phyloP scores from a whole-genome alignment of 1,140 invertebrate genomes.

The Antheraea pernyi region DNA sequence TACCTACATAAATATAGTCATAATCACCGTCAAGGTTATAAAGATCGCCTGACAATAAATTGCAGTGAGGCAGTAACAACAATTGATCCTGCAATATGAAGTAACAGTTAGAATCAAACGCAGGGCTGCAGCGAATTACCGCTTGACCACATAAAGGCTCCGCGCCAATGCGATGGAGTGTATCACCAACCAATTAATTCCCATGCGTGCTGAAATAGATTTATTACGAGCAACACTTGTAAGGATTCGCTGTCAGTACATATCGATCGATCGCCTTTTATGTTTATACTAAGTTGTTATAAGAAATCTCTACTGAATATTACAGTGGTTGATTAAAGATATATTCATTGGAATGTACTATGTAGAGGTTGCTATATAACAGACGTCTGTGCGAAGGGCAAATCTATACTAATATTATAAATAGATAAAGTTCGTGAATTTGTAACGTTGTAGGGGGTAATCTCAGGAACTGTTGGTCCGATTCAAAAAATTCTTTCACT shows the following conservation, averaged over 20 bases:
- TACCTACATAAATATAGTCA: too few relatives aligned
- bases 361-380: too few relatives aligned
- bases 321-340: not conserved
- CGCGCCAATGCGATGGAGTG: conserved; percentile 24
- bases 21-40: not conserved
- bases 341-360: not conserved
- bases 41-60: not conserved
- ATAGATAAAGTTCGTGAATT: too few relatives aligned
- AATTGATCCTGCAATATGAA: conserved; percentile 3
- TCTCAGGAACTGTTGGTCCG: too few relatives aligned
- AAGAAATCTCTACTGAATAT: not conserved
- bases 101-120: conserved; percentile 26
- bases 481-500: too few relatives aligned
- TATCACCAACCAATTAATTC: conserved; percentile 46
- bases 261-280: conserved; percentile 37
- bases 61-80: not conserved
- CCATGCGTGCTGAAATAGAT: conserved; percentile 62
- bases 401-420: too few relatives aligned
- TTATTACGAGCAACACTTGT: conserved; percentile 54
- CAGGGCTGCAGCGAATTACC: conserved; percentile 40
- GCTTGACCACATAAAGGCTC: conserved; percentile 38
- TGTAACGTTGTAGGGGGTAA: too few relatives aligned
- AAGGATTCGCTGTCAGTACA: conserved; percentile 39
- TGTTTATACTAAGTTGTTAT: conserved; percentile 15
- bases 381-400: too few relatives aligned